phyloP scores from a whole-genome alignment of 2,888 invertebrate genomes.

The Zhengitettix transpicula region DNA sequence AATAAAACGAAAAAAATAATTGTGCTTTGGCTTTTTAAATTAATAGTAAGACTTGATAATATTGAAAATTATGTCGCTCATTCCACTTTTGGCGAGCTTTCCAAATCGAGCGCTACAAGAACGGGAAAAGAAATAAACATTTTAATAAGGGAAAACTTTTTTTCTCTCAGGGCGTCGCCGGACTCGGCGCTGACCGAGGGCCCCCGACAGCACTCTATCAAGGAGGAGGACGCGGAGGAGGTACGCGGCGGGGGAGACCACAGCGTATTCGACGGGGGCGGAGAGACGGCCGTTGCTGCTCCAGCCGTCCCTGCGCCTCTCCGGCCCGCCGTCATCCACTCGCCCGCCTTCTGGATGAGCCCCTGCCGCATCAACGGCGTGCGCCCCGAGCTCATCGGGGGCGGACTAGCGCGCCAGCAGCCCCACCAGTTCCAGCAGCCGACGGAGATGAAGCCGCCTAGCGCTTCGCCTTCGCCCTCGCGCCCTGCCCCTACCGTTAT shows the following conservation, averaged over 20 bases:
- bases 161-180: constrained; percentile 25
- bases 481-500: constrained; percentile 69
- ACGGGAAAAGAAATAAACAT: too few species aligned
- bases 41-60: too few species aligned
- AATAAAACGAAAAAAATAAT: too few species aligned
- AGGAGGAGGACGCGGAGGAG: constrained; percentile 3
- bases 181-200: constrained; percentile 21
- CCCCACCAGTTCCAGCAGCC: constrained; percentile 8
- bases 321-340: constrained; percentile 1
- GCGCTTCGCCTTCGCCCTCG: constrained; percentile 3
- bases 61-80: too few species aligned
- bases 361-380: constrained; percentile 50
- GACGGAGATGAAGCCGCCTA: constrained; percentile 6
- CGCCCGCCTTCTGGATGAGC: constrained; percentile 13
- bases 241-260: constrained; percentile 19
- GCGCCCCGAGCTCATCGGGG: constrained; percentile 67
- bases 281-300: constrained; percentile 3
- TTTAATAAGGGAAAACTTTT: not conserved
- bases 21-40: too few species aligned
- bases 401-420: constrained; percentile 21
- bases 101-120: too few species aligned
- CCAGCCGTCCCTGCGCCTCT: not conserved
- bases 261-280: constrained; percentile 6
- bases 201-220: not conserved
- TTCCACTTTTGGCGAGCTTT: too few species aligned